These are phyloP conservation scores for Andrena haemorrhoa DNA, from an alignment of 2,888 invertebrate genomes.

Conservation along the genomic window DNA sequence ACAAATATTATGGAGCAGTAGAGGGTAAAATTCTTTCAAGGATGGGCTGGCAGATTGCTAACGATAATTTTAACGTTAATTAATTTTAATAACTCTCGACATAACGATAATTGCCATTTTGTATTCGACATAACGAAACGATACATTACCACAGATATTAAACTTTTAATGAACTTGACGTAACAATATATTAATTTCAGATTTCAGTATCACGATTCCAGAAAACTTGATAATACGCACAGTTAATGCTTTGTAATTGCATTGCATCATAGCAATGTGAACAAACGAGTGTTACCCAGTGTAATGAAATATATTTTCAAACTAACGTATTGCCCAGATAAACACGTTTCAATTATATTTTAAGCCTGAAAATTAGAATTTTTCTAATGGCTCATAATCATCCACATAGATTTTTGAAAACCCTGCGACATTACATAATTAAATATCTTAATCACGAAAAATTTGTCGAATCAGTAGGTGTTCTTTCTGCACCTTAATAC, in stretches of 20 bases:
- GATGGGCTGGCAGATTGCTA: no score
- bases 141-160: background rate
- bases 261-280: conserved; percentile 8
- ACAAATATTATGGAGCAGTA: background rate
- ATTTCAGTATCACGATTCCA: background rate
- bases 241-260: background rate
- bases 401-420: no score
- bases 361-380: no score
- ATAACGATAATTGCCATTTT: background rate
- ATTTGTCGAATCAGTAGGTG: no score
- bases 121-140: background rate
- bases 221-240: background rate
- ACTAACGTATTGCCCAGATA: background rate
- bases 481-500: no score
- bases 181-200: conserved; percentile 9
- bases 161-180: conserved; percentile 15
- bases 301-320: background rate
- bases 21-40: no score
- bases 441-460: no score
- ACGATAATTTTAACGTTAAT: background rate
- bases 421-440: no score
- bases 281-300: background rate
- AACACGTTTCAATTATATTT: no score
- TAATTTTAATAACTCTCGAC: conserved; percentile 6
- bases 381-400: no score